Evolutionary conservation across 2,888 invertebrate species (phyloP).

Genomic region (Baccha elongata): DNA sequence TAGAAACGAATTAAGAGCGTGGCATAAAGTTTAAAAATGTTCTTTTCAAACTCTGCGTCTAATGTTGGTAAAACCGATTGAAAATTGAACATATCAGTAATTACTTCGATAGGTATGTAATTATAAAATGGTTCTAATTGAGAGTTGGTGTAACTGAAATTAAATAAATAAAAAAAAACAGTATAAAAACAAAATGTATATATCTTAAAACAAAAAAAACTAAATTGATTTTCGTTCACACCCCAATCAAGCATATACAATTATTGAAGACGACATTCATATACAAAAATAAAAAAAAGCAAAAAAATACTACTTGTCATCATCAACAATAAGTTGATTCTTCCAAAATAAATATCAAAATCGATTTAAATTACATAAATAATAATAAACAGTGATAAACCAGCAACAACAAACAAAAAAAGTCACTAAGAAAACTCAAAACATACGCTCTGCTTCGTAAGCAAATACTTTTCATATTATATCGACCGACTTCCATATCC

Average conservation of each 20-base stretch:
- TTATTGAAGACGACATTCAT: neutral
- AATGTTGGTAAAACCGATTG: no score
- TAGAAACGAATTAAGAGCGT: no score
- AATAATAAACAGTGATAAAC: constrained; percentile 41
- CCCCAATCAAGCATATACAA: neutral
- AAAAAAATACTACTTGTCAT: neutral
- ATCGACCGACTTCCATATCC: neutral
- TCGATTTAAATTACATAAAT: constrained; percentile 62
- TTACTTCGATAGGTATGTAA: no score
- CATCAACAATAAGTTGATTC: constrained; percentile 36
- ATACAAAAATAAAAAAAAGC: neutral
- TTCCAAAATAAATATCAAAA: constrained; percentile 52
- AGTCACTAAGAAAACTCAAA: constrained; percentile 3
- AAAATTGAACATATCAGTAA: no score
- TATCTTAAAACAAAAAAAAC: no score
- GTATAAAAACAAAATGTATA: no score
- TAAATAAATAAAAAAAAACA: no score
- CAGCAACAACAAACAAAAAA: constrained; percentile 21
- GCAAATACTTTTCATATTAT: neutral
- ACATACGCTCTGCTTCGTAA: constrained; percentile 1
- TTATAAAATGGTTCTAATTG: no score
- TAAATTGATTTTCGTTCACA: neutral
- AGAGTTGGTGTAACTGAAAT: no score
- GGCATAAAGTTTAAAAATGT: no score
- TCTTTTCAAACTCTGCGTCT: no score